Conservation (phyloP, 2,888 invertebrate species). For the Mellilla xanthometata region DNA sequence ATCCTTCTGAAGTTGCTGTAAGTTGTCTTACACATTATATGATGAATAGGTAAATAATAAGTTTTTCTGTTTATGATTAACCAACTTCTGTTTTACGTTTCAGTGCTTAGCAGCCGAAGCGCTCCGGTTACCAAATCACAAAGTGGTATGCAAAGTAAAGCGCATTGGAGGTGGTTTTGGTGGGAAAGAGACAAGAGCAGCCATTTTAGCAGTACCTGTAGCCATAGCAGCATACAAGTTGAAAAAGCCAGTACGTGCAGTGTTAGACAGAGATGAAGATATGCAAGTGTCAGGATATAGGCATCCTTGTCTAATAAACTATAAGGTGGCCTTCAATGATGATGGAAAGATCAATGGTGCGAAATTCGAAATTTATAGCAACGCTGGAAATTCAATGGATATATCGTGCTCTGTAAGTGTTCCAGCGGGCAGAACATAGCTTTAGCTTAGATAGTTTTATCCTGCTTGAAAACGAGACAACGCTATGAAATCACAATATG, state of each 20-base stretch:
- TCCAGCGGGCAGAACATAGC: no score
- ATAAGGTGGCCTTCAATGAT: conserved; percentile 88
- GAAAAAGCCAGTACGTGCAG: conserved; percentile 87
- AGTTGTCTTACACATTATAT: conserved; percentile 84
- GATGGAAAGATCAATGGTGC: conserved; percentile 86
- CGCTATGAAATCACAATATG: no score
- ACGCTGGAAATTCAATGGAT: conserved; percentile 89
- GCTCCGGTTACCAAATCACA: conserved; percentile 85
- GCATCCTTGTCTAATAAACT: conserved; percentile 90
- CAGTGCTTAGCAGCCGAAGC: conserved; percentile 84
- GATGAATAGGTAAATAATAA: no score
- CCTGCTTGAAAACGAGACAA: no score
- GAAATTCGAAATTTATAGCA: conserved; percentile 85
- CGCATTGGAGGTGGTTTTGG: conserved; percentile 95
- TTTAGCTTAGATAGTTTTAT: no score
- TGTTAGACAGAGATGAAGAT: conserved; percentile 93
- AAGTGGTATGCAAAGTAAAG: conserved; percentile 87
- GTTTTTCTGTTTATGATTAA: no score
- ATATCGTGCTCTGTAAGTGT: conserved; percentile 84
- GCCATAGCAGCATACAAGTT: conserved; percentile 89
- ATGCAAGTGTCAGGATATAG: conserved; percentile 91
- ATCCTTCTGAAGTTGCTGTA: conserved; percentile 88
- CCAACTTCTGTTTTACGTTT: background rate
- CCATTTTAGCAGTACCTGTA: conserved; percentile 84
- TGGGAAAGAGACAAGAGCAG: conserved; percentile 90